Evolutionary conservation across 2,113 vertebrate genomes (phyloP).

Genomic region (Melanostigma gelatinosum): DNA sequence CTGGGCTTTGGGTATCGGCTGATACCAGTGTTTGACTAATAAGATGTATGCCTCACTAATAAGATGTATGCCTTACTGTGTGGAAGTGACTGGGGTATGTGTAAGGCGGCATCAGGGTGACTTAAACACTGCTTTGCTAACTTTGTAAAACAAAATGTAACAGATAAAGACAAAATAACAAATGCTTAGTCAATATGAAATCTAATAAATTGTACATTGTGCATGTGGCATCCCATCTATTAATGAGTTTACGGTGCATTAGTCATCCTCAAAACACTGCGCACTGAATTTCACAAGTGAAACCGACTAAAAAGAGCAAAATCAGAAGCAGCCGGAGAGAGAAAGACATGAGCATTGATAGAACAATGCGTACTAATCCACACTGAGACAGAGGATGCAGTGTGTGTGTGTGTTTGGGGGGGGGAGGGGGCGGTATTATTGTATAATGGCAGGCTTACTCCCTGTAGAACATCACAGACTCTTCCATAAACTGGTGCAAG

Average conservation of each 20-base stretch:
- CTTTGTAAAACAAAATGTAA: no score
- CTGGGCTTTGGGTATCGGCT: no score
- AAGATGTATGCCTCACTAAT: no score
- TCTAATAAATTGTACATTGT: not conserved
- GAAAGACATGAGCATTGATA: slow-evolving; percentile 20
- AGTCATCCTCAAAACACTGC: not conserved
- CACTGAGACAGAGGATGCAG: slow-evolving; percentile 50
- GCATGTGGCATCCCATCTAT: not conserved
- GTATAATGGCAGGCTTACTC: slow-evolving; percentile 51
- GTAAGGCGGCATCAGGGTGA: not conserved
- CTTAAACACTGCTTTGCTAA: not conserved
- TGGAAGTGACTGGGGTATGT: no score
- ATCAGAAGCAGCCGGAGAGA: slow-evolving; percentile 1
- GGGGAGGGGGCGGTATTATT: slow-evolving; percentile 23
- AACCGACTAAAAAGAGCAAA: not conserved
- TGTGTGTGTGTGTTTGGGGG: slow-evolving; percentile 25
- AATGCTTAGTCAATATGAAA: not conserved
- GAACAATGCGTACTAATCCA: slow-evolving; percentile 72
- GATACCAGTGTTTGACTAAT: no score
- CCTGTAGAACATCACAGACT: slow-evolving; percentile 41
- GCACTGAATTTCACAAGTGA: not conserved
- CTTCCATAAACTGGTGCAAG: slow-evolving; percentile 21
- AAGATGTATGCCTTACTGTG: no score
- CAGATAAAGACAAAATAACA: not conserved
- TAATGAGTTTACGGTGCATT: not conserved